Evolutionary conservation across 2,888 invertebrate genomes (phyloP).

Genomic region (Lasioglossum oenotherae): DNA sequence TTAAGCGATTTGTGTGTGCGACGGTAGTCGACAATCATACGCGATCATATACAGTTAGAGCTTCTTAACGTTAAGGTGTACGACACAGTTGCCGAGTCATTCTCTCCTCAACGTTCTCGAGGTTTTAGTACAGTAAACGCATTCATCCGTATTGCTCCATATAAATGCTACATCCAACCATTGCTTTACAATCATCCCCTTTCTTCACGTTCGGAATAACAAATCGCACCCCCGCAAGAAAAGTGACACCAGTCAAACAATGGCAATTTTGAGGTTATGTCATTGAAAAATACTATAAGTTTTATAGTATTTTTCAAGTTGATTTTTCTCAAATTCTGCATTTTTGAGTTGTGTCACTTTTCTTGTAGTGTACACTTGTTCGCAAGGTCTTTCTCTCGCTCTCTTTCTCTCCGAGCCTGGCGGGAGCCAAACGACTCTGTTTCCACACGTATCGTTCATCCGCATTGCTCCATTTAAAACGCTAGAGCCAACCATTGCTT

Average conservation of each 20-base stretch:
- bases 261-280: too few relatives aligned
- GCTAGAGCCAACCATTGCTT: background rate
- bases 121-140: background rate
- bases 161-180: background rate
- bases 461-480: background rate
- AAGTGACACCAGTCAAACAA: too few relatives aligned
- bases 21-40: background rate
- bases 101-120: background rate
- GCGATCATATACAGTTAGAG: background rate
- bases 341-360: too few relatives aligned
- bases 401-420: background rate
- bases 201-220: too few relatives aligned
- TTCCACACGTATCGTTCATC: slow-evolving; percentile 27
- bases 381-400: background rate
- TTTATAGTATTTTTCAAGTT: too few relatives aligned
- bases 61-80: background rate
- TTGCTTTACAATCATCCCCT: background rate
- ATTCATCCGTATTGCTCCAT: background rate
- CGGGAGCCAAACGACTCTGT: slow-evolving; percentile 29
- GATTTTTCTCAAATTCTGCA: too few relatives aligned
- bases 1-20: background rate
- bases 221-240: too few relatives aligned
- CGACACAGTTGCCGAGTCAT: background rate
- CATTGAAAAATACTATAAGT: too few relatives aligned
- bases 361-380: too few relatives aligned